Base-by-base conservation (phyloP, 2,888 invertebrate species). In the Synanthedon formicaeformis region DNA sequence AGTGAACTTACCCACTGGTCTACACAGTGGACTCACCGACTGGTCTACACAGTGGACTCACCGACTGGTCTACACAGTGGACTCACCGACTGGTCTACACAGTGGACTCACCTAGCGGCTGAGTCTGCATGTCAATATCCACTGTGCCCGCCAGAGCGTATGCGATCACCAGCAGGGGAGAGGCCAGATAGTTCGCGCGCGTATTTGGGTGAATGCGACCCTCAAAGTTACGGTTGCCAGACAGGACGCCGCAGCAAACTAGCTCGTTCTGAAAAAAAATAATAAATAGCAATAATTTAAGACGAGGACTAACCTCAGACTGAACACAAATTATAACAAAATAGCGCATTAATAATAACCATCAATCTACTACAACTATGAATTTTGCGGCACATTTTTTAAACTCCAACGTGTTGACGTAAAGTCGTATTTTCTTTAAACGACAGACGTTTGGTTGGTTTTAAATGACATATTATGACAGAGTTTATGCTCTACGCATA, bases 211-310 rank as follows among this genome's bases (percentile, higher is more conserved):
- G 98, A 71, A 99, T 97, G 51, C 99, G 91, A 0, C 99, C 99
- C 78, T 99, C 99, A 78, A 99, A 99, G 85, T 99, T 99, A 3
- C 99, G 90, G 81, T 99, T 99, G 0, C 99, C 99, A 0, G 98
- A 98, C 0, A 99, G 87, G 0, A 99, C 97, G 0, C 98, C 98
- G 70, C 96, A 96, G 67, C 97, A 97, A 0, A 99, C 96, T 49
- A 99, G 87, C 72, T 96, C 95, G 71, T 96, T 96, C 93, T 95
- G 73, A 8, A 71, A 65, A 12, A 2, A 8, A 34, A 34, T 1
- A 34, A 34, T 8, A 27, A 27, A 27, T 2, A 13, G 13, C 12
- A 41, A 41, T n/a, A 4, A 23, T 23, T 23, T 23, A 23, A 23
- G 23, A 23, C 23, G 23, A 23, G 4, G 23, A 23, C 23, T 23